Evolutionary conservation across 2,113 vertebrate species (phyloP), one percentile per base, ranked within the genome.

Genomic region (Takifugu bimaculatus): DNA sequence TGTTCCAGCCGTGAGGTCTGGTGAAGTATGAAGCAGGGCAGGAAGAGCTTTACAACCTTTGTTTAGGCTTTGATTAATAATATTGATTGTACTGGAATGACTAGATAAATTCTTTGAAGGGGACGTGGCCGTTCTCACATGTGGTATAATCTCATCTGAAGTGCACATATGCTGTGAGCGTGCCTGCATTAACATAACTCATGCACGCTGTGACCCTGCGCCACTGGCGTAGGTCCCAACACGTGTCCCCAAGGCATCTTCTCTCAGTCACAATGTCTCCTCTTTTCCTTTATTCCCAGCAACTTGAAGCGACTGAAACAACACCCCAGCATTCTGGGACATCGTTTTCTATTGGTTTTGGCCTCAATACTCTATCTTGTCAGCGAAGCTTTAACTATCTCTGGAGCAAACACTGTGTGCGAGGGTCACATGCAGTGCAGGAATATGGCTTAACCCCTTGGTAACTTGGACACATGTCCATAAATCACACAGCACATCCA

Each of bases 281-380:
- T 64, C 69, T 75, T 61, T 78, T 75, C 73, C 62, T 75, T 68
- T 76, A 47, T 75, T 81, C 83, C 64, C 70, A 77, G 70, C 57
- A 66, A 57, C 54, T 52, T 48, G 25, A 64, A 45, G 49, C 3
- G 26, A 26, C 57, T 79, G 39, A 77, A 79, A 81, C 70, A 66
- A 79, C 54, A 14, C 65, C 47, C 50, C 20, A 10, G 50, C 13
- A 1, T 61, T 69, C 63, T 70, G 53, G 1, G 55, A 58, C 57
- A 59, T 49, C 13, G 35, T 35, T 64, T 68, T 71, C 59, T 84
- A 64, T 81, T 81, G 68, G 63, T 70, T 79, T 79, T 81, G 78
- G 82, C 78, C 68, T 1, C 27, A 55, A 53, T 62, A 32, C 50
- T 68, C 59, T 49, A 39, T 60, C 65, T 81, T 75, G 75, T 79